Evolutionary conservation across 2,888 invertebrate genomes (phyloP), one percentile per base, ranked within the genome.

Genomic region (Cryptophagus acutangulus): DNA sequence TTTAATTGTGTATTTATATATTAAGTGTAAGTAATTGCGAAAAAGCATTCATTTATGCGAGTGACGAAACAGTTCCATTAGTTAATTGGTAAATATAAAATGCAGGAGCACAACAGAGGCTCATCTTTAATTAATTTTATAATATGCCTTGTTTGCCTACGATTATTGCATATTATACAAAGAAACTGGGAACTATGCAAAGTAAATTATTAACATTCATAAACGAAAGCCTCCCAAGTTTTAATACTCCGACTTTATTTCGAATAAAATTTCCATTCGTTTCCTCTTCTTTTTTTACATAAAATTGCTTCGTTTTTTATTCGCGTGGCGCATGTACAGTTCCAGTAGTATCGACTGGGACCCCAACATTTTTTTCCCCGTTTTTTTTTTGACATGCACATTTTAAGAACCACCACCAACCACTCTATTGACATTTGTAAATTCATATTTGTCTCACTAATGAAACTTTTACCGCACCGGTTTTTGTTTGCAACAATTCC

Each of bases 161-260:
- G 61, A 64, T 65, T 64, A 65, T 63, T 62, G 62, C 57, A 60
- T 58, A 62, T 64, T 63, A 61, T 62, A 62, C 62, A 62, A 61
- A 62, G 59, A 59, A 61, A 58, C 55, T 58, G 53, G 37, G 45
- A 47, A 49, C 55, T 66, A 67, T 68, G 67, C 66, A 68, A 67
- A 68, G 66, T 67, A 67, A 67, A 68, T 69, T 67, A 69, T 68
- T 67, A 68, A 65, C 67, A 68, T 68, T 69, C 67, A 66, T 67
- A 67, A 69, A 66, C 64, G 65, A 63, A 65, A 63, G 60, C 63
- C 61, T 60, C 49, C 51, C 57, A 60, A 64, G 60, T 65, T 69
- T 67, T 66, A 66, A 67, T 64, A 61, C 62, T 54, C 34, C 51
- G 62, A 65, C 65, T 66, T 67, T 64, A 63, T 65, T 66, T 64